Percentiles rank a stretch among this genome's conserved stretches.
Evolutionary conservation across 64 coral and sea anemone species (phyloP).

Genomic region (Platygyra sinensis): DNA sequence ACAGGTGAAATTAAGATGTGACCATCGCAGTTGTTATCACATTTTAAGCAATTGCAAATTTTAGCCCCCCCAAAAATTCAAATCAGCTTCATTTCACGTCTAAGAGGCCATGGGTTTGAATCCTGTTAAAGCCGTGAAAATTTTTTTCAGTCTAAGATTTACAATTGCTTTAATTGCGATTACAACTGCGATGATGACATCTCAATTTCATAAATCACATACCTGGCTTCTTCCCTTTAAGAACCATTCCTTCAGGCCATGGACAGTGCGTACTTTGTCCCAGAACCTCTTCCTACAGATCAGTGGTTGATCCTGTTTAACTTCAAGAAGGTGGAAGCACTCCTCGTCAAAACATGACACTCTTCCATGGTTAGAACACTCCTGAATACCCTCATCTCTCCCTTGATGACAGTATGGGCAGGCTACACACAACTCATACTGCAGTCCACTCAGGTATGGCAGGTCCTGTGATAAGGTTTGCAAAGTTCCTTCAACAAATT

Average conservation of each 20-base stretch:
- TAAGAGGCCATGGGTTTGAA: too few species aligned
- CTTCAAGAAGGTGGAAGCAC: neutral
- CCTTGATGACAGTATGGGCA: neutral
- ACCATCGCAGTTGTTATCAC: too few species aligned
- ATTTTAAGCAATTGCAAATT: too few species aligned
- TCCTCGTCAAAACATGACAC: neutral
- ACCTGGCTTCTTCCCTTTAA: neutral
- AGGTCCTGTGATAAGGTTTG: neutral
- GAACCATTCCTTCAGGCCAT: neutral
- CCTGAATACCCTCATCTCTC: neutral
- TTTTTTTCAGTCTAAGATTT: too few species aligned
- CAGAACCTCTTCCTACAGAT: neutral
- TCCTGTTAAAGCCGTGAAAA: too few species aligned
- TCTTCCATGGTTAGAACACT: neutral
- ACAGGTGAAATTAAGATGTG: too few species aligned
- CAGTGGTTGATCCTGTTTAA: neutral
- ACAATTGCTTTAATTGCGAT: too few species aligned
- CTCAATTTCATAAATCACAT: neutral
- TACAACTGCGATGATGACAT: too few species aligned
- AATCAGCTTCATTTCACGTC: too few species aligned
- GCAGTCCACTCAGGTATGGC: neutral
- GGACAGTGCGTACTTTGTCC: neutral
- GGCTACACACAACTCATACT: neutral
- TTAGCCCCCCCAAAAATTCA: too few species aligned
- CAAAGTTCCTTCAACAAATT: neutral